Conservation (phyloP, 1,140 invertebrate genomes). For the Popillia japonica region DNA sequence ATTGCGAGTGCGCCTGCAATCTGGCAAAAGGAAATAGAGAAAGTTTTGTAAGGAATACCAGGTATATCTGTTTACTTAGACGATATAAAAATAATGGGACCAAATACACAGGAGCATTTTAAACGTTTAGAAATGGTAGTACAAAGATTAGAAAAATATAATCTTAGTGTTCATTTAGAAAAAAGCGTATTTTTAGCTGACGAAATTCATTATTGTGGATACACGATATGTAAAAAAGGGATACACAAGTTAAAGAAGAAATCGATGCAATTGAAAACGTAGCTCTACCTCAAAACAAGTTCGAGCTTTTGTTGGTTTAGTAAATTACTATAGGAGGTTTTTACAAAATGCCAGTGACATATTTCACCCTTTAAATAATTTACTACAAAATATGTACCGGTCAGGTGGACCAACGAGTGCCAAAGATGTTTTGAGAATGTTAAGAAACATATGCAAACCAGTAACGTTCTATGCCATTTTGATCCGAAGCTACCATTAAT, state of each 20-base stretch:
- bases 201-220: conserved; percentile 22
- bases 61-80: conserved; percentile 32
- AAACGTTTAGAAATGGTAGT: not conserved
- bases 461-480: not conserved
- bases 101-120: not conserved
- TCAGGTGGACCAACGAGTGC: conserved; percentile 21
- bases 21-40: conserved; percentile 24
- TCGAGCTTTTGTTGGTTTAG: not conserved
- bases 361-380: conserved; percentile 26
- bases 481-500: conserved; percentile 24
- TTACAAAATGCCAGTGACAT: not conserved
- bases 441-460: not conserved
- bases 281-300: not conserved
- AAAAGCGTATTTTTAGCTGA: conserved; percentile 1
- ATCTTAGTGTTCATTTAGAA: conserved; percentile 26
- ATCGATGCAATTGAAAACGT: not conserved
- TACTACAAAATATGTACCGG: conserved; percentile 33
- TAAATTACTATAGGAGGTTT: conserved; percentile 35
- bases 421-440: not conserved
- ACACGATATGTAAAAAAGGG: not conserved
- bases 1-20: not conserved
- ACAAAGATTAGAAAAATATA: conserved; percentile 16
- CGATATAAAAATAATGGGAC: not conserved
- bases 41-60: conserved; percentile 25
- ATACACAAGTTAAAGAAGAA: not conserved